These are phyloP conservation scores for Leptura quadrifasciata DNA, from an alignment of 2,888 invertebrate genomes.

Conservation along the genomic window DNA sequence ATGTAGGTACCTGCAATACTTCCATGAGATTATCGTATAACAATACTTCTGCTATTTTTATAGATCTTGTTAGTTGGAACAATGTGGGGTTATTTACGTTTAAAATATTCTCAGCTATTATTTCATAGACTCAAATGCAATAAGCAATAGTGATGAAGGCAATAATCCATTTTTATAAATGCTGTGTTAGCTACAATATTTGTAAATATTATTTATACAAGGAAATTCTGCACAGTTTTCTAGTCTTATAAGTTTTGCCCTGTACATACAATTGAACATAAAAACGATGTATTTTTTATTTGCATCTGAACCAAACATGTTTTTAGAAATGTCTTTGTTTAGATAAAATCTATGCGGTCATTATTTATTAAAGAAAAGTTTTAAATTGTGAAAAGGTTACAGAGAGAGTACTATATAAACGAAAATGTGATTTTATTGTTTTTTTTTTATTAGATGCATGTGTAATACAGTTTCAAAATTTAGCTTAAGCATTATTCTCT, in stretches of 20 bases:
- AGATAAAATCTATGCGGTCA: slow-evolving; percentile 10
- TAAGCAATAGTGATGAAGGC: slow-evolving; percentile 46
- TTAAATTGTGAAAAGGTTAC: neutral
- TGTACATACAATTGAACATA: slow-evolving; percentile 33
- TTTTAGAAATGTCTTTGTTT: slow-evolving; percentile 11
- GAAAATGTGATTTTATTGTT: slow-evolving; percentile 35
- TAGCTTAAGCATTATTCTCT: slow-evolving; percentile 38
- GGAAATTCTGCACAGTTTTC: slow-evolving; percentile 36
- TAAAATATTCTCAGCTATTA: slow-evolving; percentile 29
- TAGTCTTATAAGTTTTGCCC: slow-evolving; percentile 41
- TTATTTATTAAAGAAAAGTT: slow-evolving; percentile 14
- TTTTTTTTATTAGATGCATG: slow-evolving; percentile 27
- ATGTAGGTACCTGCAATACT: slow-evolving; percentile 58
- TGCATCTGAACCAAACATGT: slow-evolving; percentile 17
- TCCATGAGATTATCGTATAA: slow-evolving; percentile 48
- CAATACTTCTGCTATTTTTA: slow-evolving; percentile 51
- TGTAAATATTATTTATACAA: slow-evolving; percentile 48
- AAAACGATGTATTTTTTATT: slow-evolving; percentile 29
- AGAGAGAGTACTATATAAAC: neutral
- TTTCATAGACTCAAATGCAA: slow-evolving; percentile 18
- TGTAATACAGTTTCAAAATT: slow-evolving; percentile 11
- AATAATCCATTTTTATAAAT: slow-evolving; percentile 47
- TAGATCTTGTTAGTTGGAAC: slow-evolving; percentile 45
- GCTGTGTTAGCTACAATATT: slow-evolving; percentile 44
- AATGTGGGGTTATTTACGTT: slow-evolving; percentile 32